A percentile compares a stretch with the other conserved stretches of the same genome.
These are phyloP conservation scores for Drosophila niveifrons DNA, from an alignment of 2,888 invertebrate genomes.

Conservation along the genomic window DNA sequence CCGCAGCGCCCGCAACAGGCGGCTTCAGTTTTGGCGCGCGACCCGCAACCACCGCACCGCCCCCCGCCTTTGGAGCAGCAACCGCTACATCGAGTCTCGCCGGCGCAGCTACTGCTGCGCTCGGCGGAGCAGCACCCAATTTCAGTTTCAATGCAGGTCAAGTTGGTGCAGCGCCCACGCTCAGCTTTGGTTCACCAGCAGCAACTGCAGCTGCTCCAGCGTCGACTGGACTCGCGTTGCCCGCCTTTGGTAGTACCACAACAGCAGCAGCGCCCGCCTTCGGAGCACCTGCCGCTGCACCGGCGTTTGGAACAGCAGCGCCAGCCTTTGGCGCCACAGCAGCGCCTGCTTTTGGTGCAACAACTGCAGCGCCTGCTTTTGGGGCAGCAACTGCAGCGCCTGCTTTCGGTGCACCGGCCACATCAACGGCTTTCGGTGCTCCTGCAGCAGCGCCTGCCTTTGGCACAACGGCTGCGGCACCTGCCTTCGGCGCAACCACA, in stretches of 20 bases:
- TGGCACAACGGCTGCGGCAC: conserved; percentile 19
- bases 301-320: conserved; percentile 35
- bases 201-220: conserved; percentile 13
- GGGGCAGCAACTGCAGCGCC: conserved; percentile 50
- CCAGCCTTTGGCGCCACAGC: conserved; percentile 64
- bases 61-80: conserved; percentile 57
- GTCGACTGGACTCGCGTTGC: conserved; percentile 1
- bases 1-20: conserved; percentile 42
- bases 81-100: conserved; percentile 40
- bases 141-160: conserved; percentile 39
- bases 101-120: conserved; percentile 33
- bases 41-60: conserved; percentile 54
- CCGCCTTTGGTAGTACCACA: conserved; percentile 17
- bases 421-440: conserved; percentile 32
- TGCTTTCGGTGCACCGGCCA: conserved; percentile 39
- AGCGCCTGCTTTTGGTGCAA: conserved; percentile 48
- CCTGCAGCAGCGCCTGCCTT: conserved; percentile 24
- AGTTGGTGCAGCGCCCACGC: conserved; percentile 45
- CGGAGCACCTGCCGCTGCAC: conserved; percentile 9
- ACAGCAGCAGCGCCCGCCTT: conserved; percentile 20
- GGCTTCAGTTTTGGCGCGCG: conserved; percentile 71
- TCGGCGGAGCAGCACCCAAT: conserved; percentile 33
- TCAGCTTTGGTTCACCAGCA: conserved; percentile 67
- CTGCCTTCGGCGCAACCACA: conserved; percentile 19
- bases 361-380: conserved; percentile 33